Percentiles rank a stretch among this genome's conserved stretches.
Evolutionary conservation across 2,888 invertebrate species (phyloP).

Genomic region (Orthosia incerta): DNA sequence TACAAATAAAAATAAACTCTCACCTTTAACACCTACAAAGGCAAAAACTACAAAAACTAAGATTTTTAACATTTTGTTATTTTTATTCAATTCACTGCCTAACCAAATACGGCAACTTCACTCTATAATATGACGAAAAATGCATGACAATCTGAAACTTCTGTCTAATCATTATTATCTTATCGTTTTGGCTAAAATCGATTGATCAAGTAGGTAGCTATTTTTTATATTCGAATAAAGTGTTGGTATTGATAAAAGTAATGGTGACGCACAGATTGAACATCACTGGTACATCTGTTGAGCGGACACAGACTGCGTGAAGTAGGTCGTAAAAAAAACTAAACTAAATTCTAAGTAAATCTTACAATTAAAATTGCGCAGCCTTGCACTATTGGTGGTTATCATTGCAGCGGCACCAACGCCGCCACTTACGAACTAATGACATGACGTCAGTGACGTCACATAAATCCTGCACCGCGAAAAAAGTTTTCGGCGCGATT

Average conservation of each 20-base stretch:
- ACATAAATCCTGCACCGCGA: too few species aligned
- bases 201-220: not conserved
- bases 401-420: too few species aligned
- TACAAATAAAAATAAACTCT: conserved; percentile 3
- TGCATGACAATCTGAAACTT: not conserved
- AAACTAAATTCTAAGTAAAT: too few species aligned
- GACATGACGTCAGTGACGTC: too few species aligned
- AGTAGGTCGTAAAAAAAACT: too few species aligned
- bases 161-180: conserved; percentile 28
- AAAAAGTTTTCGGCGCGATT: too few species aligned
- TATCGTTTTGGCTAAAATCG: conserved; percentile 34
- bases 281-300: too few species aligned
- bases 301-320: too few species aligned
- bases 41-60: conserved; percentile 14
- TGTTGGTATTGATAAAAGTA: not conserved
- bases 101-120: not conserved
- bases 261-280: not conserved
- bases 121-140: conserved; percentile 12
- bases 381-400: too few species aligned
- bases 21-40: conserved; percentile 17
- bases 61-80: conserved; percentile 9
- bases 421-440: too few species aligned
- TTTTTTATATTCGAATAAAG: not conserved
- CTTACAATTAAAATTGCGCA: too few species aligned
- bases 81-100: conserved; percentile 10